Evolutionary conservation across 2,113 vertebrate species (phyloP), one percentile per base, ranked within the genome.

Genomic region (Morphnarchus princeps): DNA sequence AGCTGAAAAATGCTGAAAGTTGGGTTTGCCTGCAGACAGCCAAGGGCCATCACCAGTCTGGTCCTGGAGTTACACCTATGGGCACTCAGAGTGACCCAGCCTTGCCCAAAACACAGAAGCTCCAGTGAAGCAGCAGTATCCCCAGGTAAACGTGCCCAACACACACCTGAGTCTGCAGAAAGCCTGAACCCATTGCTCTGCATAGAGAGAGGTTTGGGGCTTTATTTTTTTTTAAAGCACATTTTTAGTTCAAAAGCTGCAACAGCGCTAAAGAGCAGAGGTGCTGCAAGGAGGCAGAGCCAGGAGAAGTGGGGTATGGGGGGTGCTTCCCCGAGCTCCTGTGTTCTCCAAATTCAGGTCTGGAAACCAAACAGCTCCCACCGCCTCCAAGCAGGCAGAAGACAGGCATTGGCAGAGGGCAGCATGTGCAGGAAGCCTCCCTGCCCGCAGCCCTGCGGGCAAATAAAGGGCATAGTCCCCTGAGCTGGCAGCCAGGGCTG

Each of bases 201-300:
- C 1, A 2, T 0, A 16, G 14, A 21, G 20, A 4, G 10, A 10
- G 7, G 3, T 4, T 32, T 32, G 29, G 15, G 40, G 24, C 29
- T 55, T 55, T 19, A 11, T 17, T 50, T 7, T n/a, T n/a, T 36
- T 36, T 32, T 3, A 25, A 29, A 58, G 19, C 49, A 16, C 17
- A 3, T 40, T 32, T 40, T 70, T n/a, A 40, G 43, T 54, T n/a
- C 40, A 10, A 28, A 49, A 70, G 40, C 50, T 32, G 5, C 49
- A 16, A 17, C 5, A 1, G 31, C 1, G 2, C 13, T 40, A 2
- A 36, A 24, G 43, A 65, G 36, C 4, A 3, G 71, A 32, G 38
- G 1, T 26, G 55, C 71, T 36, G 43, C 20, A 7, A 67, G 32
- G n/a, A 74, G 43, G 42, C 58, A 61, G 63, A 58, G 65, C 34